phyloP scores from a whole-genome alignment of 2,797 vertebrate genomes.

The Lepilemur ruficaudatus region DNA sequence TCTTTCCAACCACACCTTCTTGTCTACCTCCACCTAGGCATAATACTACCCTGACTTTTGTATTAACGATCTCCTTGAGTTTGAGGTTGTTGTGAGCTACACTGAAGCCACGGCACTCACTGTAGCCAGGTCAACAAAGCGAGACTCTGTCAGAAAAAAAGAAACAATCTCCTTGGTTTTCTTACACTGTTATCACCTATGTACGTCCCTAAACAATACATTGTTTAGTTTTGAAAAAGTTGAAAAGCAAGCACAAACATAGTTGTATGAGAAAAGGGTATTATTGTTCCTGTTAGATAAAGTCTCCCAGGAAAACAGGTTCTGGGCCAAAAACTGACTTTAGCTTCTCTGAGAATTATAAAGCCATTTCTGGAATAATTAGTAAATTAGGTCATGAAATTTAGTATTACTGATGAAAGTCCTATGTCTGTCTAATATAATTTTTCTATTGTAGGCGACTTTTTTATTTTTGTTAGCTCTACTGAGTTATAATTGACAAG shows the following conservation, averaged over 20 bases:
- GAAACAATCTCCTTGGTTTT: neutral
- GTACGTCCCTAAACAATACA: neutral
- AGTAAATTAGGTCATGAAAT: neutral
- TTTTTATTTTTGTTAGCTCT: neutral
- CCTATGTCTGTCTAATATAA: neutral
- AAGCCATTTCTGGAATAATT: constrained; percentile 16
- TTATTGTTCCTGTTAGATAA: neutral
- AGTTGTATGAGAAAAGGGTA: neutral
- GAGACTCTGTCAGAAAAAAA: too few species aligned
- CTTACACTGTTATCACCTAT: neutral
- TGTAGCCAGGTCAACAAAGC: too few species aligned
- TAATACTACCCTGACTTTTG: neutral
- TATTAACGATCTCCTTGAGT: neutral
- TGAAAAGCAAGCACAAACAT: neutral
- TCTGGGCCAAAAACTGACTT: constrained; percentile 7
- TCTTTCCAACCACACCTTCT: neutral
- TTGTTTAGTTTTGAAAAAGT: neutral
- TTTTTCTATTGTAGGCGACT: neutral
- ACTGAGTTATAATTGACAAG: neutral
- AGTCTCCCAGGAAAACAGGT: neutral
- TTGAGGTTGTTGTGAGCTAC: neutral
- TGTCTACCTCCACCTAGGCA: neutral
- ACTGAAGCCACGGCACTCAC: too few species aligned
- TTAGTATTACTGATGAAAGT: constrained; percentile 1
- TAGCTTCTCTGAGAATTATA: neutral